Conservation (phyloP, 2,113 vertebrate species). For the Coturnix japonica region DNA sequence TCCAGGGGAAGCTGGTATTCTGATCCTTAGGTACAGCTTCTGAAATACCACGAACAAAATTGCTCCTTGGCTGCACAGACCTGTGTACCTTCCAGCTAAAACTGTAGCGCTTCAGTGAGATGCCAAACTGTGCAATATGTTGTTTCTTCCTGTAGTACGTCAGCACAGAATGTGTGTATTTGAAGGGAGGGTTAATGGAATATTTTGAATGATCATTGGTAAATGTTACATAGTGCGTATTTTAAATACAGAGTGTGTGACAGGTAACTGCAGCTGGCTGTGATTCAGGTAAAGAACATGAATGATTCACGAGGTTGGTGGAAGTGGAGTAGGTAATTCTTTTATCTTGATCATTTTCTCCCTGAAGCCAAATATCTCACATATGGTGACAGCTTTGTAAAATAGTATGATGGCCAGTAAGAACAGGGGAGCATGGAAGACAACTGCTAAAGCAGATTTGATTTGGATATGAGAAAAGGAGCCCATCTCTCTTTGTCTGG, state of each 20-base stretch:
- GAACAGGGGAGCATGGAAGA: slow-evolving; percentile 11
- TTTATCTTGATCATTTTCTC: slow-evolving; percentile 60
- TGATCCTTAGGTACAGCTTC: neutral
- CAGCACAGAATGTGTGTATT: neutral
- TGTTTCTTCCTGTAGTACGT: neutral
- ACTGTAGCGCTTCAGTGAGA: neutral
- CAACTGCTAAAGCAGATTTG: neutral
- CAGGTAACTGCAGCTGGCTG: slow-evolving; percentile 31
- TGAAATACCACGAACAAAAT: neutral
- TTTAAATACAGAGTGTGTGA: slow-evolving; percentile 22
- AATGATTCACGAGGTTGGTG: slow-evolving; percentile 59
- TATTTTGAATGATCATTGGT: slow-evolving; percentile 26
- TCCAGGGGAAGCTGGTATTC: neutral
- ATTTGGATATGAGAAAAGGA: neutral
- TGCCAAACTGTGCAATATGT: neutral
- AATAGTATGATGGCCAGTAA: slow-evolving; percentile 24
- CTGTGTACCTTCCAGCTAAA: neutral
- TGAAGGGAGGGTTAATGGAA: slow-evolving; percentile 3
- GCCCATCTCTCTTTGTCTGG: neutral
- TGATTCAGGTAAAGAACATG: slow-evolving; percentile 42
- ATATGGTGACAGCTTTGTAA: slow-evolving; percentile 48
- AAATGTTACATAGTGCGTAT: neutral
- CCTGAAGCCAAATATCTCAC: slow-evolving; percentile 27
- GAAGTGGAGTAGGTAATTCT: slow-evolving; percentile 60
- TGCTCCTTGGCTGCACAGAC: neutral